Evolutionary conservation across 2,888 invertebrate genomes (phyloP).

Genomic region (Pollenia amentaria): DNA sequence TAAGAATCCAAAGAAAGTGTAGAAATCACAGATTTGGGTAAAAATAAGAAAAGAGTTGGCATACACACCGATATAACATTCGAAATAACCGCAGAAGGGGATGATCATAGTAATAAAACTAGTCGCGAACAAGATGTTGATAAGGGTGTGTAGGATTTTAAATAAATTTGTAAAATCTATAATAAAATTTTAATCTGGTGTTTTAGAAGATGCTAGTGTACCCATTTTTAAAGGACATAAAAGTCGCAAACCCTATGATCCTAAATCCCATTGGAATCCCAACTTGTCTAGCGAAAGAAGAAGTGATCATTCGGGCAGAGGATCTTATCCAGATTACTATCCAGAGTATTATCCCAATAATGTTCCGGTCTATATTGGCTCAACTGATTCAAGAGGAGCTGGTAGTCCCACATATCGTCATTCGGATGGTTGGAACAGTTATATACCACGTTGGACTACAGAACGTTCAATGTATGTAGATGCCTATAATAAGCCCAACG

Average conservation of each 20-base stretch:
- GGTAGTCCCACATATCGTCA: conserved; percentile 79
- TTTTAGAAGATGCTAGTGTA: conserved; percentile 83
- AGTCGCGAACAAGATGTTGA: conserved; percentile 81
- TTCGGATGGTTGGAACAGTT: conserved; percentile 82
- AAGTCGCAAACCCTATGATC: conserved; percentile 80
- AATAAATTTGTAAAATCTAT: not conserved
- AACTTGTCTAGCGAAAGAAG: conserved; percentile 80
- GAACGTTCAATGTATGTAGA: conserved; percentile 82
- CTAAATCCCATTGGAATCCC: conserved; percentile 82
- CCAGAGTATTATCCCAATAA: conserved; percentile 80
- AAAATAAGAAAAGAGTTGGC: conserved; percentile 84
- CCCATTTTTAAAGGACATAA: conserved; percentile 83
- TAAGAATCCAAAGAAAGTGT: conserved; percentile 84
- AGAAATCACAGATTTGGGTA: conserved; percentile 83
- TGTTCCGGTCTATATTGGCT: conserved; percentile 79
- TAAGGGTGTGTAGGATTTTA: conserved; percentile 77
- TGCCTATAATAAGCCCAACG: conserved; percentile 77
- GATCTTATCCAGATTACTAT: conserved; percentile 75
- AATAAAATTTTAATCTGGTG: not conserved
- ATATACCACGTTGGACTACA: conserved; percentile 83
- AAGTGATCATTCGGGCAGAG: conserved; percentile 72
- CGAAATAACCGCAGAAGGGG: conserved; percentile 82
- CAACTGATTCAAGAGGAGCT: conserved; percentile 75
- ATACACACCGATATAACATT: conserved; percentile 85
- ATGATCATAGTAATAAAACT: conserved; percentile 81